Conservation (phyloP, 2,113 vertebrate species). For the Bos javanicus region DNA sequence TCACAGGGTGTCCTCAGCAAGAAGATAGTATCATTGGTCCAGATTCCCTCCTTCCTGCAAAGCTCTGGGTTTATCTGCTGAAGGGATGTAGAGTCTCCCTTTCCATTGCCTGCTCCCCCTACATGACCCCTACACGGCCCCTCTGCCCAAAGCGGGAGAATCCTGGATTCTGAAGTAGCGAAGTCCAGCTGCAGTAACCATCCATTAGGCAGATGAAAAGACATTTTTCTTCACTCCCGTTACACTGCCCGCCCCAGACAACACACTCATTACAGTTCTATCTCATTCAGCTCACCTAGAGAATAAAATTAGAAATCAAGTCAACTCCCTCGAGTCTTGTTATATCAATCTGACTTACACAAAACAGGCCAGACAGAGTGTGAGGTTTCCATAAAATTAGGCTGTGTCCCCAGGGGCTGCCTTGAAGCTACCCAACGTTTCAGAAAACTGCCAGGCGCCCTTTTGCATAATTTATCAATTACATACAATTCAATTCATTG, state of each 20-base stretch:
- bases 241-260: neutral
- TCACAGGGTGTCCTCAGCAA: neutral
- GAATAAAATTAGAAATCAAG: slow-evolving; percentile 79
- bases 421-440: slow-evolving; percentile 64
- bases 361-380: slow-evolving; percentile 75
- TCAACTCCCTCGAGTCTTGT: slow-evolving; percentile 78
- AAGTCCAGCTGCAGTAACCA: neutral
- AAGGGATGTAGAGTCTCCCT: neutral
- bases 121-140: neutral
- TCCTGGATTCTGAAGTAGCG: neutral
- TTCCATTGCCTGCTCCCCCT: too few relatives aligned
- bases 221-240: neutral
- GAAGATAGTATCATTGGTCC: neutral
- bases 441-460: slow-evolving; percentile 71
- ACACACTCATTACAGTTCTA: slow-evolving; percentile 36
- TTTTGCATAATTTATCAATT: slow-evolving; percentile 82
- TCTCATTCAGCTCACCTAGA: slow-evolving; percentile 72
- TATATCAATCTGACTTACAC: slow-evolving; percentile 77
- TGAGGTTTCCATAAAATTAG: slow-evolving; percentile 75
- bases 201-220: neutral
- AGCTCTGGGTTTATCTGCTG: neutral
- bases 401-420: slow-evolving; percentile 72
- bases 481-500: slow-evolving; percentile 69
- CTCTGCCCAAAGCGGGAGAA: neutral
- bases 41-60: neutral